These are phyloP conservation scores for Uria aalge DNA, from an alignment of 2,113 vertebrate genomes.

Conservation along the genomic window DNA sequence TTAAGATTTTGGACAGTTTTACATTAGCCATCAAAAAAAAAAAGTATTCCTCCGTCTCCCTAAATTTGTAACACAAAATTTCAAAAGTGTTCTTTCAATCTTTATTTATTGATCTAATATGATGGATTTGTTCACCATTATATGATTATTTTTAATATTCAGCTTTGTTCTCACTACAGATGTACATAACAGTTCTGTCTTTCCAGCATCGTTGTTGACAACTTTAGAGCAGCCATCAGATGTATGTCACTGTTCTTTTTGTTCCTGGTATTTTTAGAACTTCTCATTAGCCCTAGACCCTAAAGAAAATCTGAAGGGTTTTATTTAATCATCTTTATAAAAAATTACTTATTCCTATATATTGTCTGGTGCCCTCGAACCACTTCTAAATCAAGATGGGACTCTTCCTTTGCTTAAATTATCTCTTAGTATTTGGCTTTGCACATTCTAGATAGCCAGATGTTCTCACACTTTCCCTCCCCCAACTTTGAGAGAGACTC, in stretches of 20 bases:
- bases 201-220: background rate
- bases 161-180: background rate
- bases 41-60: background rate
- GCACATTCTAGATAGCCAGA: background rate
- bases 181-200: background rate
- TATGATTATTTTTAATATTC: background rate
- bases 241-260: background rate
- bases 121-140: background rate
- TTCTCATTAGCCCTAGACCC: background rate
- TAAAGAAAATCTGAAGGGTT: background rate
- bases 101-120: background rate
- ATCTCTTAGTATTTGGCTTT: background rate
- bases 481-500: background rate
- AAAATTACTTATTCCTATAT: background rate
- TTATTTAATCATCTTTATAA: background rate
- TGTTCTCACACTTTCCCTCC: background rate
- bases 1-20: background rate
- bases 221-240: background rate
- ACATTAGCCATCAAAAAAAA: background rate
- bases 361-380: background rate
- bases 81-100: background rate
- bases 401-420: background rate
- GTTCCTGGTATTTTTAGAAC: background rate
- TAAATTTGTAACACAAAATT: background rate
- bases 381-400: background rate